Evolutionary conservation across 2,888 invertebrate species (phyloP).

Genomic region (Fabriciana adippe): DNA sequence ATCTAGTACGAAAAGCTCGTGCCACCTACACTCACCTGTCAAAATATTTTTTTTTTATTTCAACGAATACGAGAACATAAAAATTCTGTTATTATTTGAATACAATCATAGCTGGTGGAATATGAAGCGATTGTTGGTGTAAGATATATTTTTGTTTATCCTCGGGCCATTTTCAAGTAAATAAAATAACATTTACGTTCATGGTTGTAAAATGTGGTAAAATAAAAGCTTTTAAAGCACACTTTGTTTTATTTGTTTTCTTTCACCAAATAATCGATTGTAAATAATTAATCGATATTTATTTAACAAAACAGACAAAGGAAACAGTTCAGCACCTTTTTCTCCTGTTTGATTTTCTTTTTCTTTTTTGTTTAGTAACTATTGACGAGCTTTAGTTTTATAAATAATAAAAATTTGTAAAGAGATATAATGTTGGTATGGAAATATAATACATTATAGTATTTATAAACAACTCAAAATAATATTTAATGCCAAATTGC

Average conservation of each 20-base stretch:
- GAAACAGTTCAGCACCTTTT: no score
- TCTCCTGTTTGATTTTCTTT: no score
- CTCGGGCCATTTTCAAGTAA: slow-evolving; percentile 39
- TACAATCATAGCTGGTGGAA: not conserved
- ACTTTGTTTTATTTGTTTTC: slow-evolving; percentile 23
- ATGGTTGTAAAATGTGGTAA: slow-evolving; percentile 38
- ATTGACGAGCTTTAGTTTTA: no score
- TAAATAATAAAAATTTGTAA: no score
- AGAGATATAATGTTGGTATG: no score
- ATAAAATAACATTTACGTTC: slow-evolving; percentile 33
- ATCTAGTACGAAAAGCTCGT: not conserved
- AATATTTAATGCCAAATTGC: no score
- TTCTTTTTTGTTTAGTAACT: no score
- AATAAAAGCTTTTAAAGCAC: slow-evolving; percentile 35
- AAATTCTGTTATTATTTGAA: not conserved
- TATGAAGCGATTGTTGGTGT: slow-evolving; percentile 36
- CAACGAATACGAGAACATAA: not conserved
- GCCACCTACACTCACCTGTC: not conserved
- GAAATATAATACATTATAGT: no score
- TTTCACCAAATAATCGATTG: not conserved
- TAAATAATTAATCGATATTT: no score
- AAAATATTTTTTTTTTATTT: not conserved
- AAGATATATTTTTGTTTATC: slow-evolving; percentile 36
- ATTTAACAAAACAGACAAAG: no score
- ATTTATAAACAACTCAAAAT: no score